phyloP scores from a whole-genome alignment of 2,113 vertebrate species.

The Scopus umbretta region DNA sequence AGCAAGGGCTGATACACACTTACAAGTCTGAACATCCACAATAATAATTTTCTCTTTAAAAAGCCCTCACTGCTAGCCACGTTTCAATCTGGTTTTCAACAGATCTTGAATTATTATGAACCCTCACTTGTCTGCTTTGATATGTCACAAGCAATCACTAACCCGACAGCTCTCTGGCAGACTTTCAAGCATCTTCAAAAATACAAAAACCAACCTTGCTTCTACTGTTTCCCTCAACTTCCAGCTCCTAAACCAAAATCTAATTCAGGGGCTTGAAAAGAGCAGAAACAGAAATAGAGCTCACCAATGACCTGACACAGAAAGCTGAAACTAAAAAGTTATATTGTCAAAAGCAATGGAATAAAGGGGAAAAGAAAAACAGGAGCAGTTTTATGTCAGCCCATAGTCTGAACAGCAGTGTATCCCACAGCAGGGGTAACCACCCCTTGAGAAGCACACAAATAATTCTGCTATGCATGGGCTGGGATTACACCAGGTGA shows the following conservation, averaged over 20 bases:
- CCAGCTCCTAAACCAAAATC: not conserved
- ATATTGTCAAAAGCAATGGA: not conserved
- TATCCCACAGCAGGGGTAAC: not conserved
- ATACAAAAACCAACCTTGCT: not conserved
- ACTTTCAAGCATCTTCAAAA: conserved; percentile 8
- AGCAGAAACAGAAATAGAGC: not conserved
- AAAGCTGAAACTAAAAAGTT: not conserved
- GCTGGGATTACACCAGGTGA: not conserved
- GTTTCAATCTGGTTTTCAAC: conserved; percentile 3
- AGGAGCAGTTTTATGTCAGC: not conserved
- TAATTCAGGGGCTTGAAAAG: not conserved
- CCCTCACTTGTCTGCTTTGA: not conserved
- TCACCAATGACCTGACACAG: not conserved
- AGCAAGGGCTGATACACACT: not conserved
- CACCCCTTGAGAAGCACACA: not conserved
- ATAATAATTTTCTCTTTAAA: not conserved
- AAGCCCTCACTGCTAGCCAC: not conserved
- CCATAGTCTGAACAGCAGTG: not conserved
- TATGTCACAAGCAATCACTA: not conserved
- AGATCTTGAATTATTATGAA: conserved; percentile 13
- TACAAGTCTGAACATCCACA: not conserved
- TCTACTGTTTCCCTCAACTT: not conserved
- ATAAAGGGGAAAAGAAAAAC: not conserved
- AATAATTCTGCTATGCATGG: not conserved
- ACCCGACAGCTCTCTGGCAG: conserved; percentile 23